Base-by-base conservation (phyloP, 2,888 invertebrate genomes). In the Empis stercorea region DNA sequence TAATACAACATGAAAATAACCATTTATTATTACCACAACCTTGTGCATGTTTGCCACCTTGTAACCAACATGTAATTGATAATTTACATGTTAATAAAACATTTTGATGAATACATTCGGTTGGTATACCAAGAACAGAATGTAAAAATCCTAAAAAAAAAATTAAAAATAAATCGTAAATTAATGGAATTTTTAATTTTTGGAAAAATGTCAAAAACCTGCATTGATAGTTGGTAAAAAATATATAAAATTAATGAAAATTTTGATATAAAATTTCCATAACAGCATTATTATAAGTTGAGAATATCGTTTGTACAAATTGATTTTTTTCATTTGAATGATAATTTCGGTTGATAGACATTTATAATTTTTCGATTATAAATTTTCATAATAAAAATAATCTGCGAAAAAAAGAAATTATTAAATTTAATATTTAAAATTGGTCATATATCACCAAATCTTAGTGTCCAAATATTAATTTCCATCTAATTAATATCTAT, bases 41-140 rank as follows among this genome's bases (percentile, higher is more conserved):
- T 23, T 77, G 68, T 36, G 76, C 74, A 57, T 79, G 74, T 34
- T 73, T 73, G 13, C 85, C 85, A 1, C 85, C 85, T 30, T 78
- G 76, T 54, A 85, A 68, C 84, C 86, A 85, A 63, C 86, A 87
- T 16, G 80, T 76, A 41, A 86, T 67, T 4, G 84, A 75, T 45
- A 86, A 66, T 1, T 82, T 81, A 59, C 86, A 86, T 1, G 81
- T 74, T 57, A 76, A 73, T 1, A 77, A 72, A 9, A 74, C 72
- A 10, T 74, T 71, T 49, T 76, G 77, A 45, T 76, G 70, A 47
- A 64, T 56, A 53, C 69, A 69, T 51, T 68, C 67, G 0, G 62
- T 55, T 2, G 69, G 69, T 42, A 68, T 61, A 23, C 69, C 70
- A 44, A 69, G 54, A 43, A 69, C 54, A 4, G 63, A 62, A 45